phyloP scores from a whole-genome alignment of 2,888 invertebrate species.

The Incurvaria masculella region DNA sequence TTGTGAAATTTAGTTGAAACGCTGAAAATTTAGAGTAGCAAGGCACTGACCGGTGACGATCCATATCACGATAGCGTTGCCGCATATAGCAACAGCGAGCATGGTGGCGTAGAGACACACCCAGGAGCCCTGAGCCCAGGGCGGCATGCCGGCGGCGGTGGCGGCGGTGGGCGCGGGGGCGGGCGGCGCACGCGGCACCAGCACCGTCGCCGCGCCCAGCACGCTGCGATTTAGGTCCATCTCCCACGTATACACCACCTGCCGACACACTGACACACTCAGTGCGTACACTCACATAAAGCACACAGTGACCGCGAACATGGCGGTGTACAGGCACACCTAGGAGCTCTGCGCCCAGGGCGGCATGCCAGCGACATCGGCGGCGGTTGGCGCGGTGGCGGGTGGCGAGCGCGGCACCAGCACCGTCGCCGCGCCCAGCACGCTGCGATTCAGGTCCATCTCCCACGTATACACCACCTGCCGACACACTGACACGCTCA shows the following conservation, averaged over 20 bases:
- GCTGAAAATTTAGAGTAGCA: too few species aligned
- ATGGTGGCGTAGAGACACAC: conserved; percentile 72
- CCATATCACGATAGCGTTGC: conserved; percentile 92
- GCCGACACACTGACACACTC: conserved; percentile 5
- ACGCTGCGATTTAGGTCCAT: conserved; percentile 50
- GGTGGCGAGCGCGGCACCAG: conserved; percentile 37
- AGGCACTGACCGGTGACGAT: conserved; percentile 75
- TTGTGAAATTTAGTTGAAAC: too few species aligned
- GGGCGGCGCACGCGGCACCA: conserved; percentile 36
- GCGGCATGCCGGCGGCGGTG: conserved; percentile 32
- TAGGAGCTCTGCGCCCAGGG: conserved; percentile 70
- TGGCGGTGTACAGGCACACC: conserved; percentile 72
- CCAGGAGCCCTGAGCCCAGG: conserved; percentile 72
- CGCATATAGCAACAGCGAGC: conserved; percentile 76
- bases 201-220: conserved; percentile 37
- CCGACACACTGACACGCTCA: too few species aligned
- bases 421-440: conserved; percentile 39
- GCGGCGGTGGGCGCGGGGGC: conserved; percentile 20
- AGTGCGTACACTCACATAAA: too few species aligned
- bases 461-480: conserved; percentile 52
- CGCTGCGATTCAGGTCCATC: conserved; percentile 49
- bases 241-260: conserved; percentile 52
- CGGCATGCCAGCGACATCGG: conserved; percentile 33
- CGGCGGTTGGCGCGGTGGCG: conserved; percentile 16
- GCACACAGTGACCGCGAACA: conserved; percentile 76